These are phyloP conservation scores for Rhinophrynus dorsalis DNA, from an alignment of 2,797 vertebrate genomes.

Conservation along the genomic window DNA sequence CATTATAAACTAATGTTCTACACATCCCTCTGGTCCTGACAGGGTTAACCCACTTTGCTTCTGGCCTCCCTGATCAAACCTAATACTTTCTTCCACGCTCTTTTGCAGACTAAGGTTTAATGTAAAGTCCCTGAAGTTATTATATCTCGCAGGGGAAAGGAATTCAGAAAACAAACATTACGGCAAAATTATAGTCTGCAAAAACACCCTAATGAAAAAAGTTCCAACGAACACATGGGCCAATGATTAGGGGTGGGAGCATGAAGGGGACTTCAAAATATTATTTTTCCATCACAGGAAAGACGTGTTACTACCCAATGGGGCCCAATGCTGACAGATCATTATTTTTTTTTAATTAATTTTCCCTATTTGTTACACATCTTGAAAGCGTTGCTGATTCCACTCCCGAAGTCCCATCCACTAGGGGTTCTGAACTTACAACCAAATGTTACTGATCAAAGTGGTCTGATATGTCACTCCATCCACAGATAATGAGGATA, in stretches of 20 bases:
- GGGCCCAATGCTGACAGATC: neutral
- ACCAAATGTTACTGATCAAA: neutral
- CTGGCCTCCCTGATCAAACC: too few relatives aligned
- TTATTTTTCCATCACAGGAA: neutral
- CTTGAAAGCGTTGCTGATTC: neutral
- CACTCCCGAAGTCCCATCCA: too few relatives aligned
- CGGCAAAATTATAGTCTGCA: neutral
- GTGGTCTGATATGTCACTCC: neutral
- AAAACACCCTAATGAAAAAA: neutral
- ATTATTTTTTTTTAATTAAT: slow-evolving; percentile 23
- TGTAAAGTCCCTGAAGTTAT: neutral
- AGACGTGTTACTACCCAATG: neutral
- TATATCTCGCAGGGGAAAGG: neutral
- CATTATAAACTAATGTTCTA: too few relatives aligned
- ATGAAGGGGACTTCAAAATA: neutral
- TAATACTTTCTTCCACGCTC: too few relatives aligned
- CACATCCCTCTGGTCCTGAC: too few relatives aligned
- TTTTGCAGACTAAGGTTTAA: too few relatives aligned
- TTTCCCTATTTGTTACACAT: slow-evolving; percentile 20
- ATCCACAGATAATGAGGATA: too few relatives aligned
- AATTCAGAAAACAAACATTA: slow-evolving; percentile 20
- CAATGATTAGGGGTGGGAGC: neutral
- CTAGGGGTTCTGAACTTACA: neutral
- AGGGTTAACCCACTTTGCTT: too few relatives aligned
- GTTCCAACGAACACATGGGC: neutral